phyloP scores from a whole-genome alignment of 2,888 invertebrate species.

The Andrena hattorfiana region DNA sequence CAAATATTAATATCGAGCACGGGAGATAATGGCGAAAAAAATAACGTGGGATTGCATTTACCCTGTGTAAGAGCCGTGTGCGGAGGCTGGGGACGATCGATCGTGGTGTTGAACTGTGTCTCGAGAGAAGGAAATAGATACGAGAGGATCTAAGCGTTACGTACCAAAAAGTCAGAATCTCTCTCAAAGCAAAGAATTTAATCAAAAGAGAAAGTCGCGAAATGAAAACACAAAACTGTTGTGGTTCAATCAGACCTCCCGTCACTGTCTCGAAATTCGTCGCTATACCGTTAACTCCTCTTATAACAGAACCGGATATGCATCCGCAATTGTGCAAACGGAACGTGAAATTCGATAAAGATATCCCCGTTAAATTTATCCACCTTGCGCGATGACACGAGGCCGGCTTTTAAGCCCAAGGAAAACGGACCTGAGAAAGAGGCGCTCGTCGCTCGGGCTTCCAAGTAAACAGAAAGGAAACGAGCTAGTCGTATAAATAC shows the following conservation, averaged over 20 bases:
- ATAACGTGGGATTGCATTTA: slow-evolving; percentile 45
- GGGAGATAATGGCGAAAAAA: slow-evolving; percentile 56
- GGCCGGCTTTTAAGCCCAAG: not conserved
- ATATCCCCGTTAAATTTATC: not conserved
- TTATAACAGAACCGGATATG: too few relatives aligned
- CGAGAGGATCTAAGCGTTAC: too few relatives aligned
- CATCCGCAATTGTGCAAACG: not conserved
- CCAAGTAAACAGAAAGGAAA: not conserved
- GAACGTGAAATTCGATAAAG: not conserved
- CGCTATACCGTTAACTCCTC: slow-evolving; percentile 1
- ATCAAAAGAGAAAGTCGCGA: slow-evolving; percentile 20
- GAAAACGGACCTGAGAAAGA: not conserved
- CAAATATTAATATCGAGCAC: slow-evolving; percentile 55
- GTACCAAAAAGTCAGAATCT: not conserved
- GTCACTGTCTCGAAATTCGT: not conserved
- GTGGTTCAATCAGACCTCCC: not conserved
- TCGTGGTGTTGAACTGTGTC: not conserved
- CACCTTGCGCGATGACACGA: not conserved
- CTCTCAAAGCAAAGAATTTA: not conserved
- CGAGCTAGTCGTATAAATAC: not conserved
- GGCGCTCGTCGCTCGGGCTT: slow-evolving; percentile 5
- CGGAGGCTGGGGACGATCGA: not conserved
- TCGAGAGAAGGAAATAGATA: not conserved
- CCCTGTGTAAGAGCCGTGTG: not conserved
- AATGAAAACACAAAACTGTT: slow-evolving; percentile 13